These are phyloP conservation scores for Clusia tigrina DNA, from an alignment of 2,888 invertebrate species.

Conservation along the genomic window DNA sequence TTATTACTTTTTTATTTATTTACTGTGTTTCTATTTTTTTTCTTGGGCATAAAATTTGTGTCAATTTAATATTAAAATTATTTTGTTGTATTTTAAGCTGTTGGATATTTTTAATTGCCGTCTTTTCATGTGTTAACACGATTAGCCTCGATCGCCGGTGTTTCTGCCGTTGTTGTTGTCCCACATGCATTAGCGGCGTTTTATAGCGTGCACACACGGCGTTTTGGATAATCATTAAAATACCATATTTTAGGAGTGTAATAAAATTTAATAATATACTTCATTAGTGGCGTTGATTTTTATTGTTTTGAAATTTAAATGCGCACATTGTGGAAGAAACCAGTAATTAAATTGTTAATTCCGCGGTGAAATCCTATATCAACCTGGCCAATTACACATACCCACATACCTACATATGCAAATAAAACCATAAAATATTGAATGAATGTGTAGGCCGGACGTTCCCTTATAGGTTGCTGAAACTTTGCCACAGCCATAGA, in stretches of 20 bases:
- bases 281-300: constrained; percentile 45
- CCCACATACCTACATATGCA: too few relatives aligned
- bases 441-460: too few relatives aligned
- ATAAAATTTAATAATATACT: constrained; percentile 55
- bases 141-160: constrained; percentile 26
- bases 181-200: constrained; percentile 22
- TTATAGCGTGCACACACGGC: constrained; percentile 23
- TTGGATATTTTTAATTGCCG: constrained; percentile 15
- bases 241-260: constrained; percentile 53
- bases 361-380: too few relatives aligned
- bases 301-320: constrained; percentile 25
- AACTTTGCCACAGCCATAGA: too few relatives aligned
- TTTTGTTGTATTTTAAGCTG: constrained; percentile 10
- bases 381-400: too few relatives aligned
- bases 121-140: constrained; percentile 27
- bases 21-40: too few relatives aligned
- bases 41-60: constrained; percentile 48
- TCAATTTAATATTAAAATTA: constrained; percentile 54
- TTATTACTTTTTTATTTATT: too few relatives aligned
- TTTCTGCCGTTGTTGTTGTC: constrained; percentile 11
- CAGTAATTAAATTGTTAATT: too few relatives aligned
- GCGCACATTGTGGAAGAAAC: too few relatives aligned
- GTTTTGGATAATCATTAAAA: constrained; percentile 50
- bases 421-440: too few relatives aligned
- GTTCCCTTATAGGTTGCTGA: too few relatives aligned